Evolutionary conservation across 2,113 vertebrate species (phyloP), one percentile per base, ranked within the genome.

Genomic region (Percopsis transmontana): DNA sequence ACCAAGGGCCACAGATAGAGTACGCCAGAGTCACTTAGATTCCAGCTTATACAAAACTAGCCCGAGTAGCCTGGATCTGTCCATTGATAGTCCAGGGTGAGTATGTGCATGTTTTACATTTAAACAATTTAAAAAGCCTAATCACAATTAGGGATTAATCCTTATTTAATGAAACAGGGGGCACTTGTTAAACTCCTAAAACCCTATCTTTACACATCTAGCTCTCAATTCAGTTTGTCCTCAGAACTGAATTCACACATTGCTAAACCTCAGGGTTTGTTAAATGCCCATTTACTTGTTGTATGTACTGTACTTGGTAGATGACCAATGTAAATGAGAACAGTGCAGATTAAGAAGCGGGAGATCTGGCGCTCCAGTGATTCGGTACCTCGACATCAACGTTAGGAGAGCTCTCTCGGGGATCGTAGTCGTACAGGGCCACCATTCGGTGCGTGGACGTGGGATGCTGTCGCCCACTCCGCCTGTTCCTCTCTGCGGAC

Each of bases 351-450:
- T 9, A 58, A 70, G 54, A 72, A 19, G 58, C 50, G 16, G 23
- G 47, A 40, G 4, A 67, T 55, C 55, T 38, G 55, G 53, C 70
- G 38, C 41, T 60, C 21, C 2, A 18, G 45, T 39, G 24, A 45
- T 33, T 52, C 57, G 40, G 16, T 93, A 98, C 97, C 97, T 99
- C 96, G 1, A 98, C 95, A 0, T 99, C 97, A 55, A 99, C 93
- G 24, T 99, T 99, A 0, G 97, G 97, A 5, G 97, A 99, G 84
- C 97, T 99, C 66, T 99, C 97, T 47, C 96, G 68, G 0, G 97
- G 97, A 57, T 99, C 96, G 0, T 99, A 99, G 72, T 99, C 97
- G 0, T 99, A 99, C 39, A 99, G 90, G 0, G 97, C 97, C 78
- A 99, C 96, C 97, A 97, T 97, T 66, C 97, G 94, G 1, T 94